Conservation (phyloP, 2,888 invertebrate species). For the Hipparchia sbordonii region DNA sequence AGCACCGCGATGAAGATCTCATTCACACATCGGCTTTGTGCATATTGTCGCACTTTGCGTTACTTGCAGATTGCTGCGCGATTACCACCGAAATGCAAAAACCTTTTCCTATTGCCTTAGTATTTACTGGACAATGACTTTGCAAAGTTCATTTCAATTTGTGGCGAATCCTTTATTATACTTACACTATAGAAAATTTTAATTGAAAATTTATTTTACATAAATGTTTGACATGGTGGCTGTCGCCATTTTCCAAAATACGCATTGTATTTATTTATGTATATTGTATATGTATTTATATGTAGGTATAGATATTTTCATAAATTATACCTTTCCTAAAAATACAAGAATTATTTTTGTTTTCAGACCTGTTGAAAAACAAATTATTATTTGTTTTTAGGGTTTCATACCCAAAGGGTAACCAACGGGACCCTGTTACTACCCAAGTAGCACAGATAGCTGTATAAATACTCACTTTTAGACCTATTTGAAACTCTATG, state of each 20-base stretch:
- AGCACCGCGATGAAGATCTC: constrained; percentile 40
- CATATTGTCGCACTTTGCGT: constrained; percentile 46
- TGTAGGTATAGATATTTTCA: no score
- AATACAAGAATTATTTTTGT: no score
- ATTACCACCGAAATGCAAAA: constrained; percentile 20
- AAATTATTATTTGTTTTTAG: no score
- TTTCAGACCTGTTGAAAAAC: no score
- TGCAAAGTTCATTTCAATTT: not conserved
- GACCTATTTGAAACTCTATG: no score
- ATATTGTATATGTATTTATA: no score
- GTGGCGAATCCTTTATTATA: constrained; percentile 23
- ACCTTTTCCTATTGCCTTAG: not conserved
- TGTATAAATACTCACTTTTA: no score
- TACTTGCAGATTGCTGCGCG: constrained; percentile 41
- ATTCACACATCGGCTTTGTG: constrained; percentile 46
- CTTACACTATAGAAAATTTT: not conserved
- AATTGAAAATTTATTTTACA: constrained; percentile 8
- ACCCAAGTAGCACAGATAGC: no score
- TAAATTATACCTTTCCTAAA: no score
- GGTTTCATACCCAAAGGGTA: no score
- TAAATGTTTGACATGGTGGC: not conserved
- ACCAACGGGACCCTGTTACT: no score
- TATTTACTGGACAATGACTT: constrained; percentile 28
- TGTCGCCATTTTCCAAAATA: not conserved
- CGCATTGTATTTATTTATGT: no score